Evolutionary conservation across 2,888 invertebrate genomes (phyloP).

Genomic region (Amaurobius ferox): DNA sequence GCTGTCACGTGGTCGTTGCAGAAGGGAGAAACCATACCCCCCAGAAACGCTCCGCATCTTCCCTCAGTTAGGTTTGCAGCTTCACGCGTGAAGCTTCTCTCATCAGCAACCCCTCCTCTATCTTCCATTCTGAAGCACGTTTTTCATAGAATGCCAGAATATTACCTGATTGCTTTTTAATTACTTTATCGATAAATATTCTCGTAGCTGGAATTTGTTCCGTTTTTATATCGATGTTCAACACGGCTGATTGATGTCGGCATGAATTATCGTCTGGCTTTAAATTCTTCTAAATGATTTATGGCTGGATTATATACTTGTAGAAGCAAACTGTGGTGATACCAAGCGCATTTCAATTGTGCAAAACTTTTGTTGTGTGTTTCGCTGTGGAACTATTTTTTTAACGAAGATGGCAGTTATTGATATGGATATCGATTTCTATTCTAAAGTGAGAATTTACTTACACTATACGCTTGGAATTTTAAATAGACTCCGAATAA

Average conservation of each 20-base stretch:
- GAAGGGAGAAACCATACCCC: background rate
- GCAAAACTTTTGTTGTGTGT: no score
- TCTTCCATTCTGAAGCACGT: background rate
- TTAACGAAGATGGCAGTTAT: no score
- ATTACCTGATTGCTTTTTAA: constrained; percentile 68
- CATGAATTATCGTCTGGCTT: background rate
- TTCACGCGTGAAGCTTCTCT: background rate
- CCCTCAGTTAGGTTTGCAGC: background rate
- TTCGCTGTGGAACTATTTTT: no score
- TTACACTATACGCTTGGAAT: no score
- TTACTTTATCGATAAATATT: constrained; percentile 65
- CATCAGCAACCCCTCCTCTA: background rate
- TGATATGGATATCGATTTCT: no score
- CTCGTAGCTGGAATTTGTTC: background rate
- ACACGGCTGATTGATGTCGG: background rate
- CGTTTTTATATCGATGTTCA: background rate
- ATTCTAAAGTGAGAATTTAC: no score
- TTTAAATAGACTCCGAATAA: no score
- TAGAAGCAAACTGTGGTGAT: background rate
- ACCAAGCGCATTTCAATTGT: no score
- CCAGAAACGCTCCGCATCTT: background rate
- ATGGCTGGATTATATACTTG: background rate
- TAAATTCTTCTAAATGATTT: background rate
- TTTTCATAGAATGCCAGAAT: background rate
- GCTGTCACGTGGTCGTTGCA: constrained; percentile 35